These are phyloP conservation scores for Phalacrocorax pelagicus DNA, from an alignment of 2,113 vertebrate species.

Conservation along the genomic window DNA sequence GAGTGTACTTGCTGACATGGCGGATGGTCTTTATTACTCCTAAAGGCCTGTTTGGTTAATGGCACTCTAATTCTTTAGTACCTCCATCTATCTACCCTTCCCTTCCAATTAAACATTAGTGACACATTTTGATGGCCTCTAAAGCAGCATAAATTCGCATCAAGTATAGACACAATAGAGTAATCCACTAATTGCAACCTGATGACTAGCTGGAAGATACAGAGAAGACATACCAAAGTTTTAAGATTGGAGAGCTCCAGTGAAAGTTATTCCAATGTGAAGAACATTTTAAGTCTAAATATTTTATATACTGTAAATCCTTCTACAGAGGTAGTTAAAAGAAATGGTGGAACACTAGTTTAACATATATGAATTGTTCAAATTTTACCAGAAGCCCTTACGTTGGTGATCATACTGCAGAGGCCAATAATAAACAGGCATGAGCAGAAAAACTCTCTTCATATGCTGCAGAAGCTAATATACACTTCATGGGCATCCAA, in stretches of 20 bases:
- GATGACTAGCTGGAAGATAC: neutral
- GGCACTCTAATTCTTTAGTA: conserved; percentile 70
- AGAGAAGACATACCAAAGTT: neutral
- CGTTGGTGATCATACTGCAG: neutral
- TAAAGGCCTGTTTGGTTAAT: conserved; percentile 72
- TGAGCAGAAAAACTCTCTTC: neutral
- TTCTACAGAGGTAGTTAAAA: neutral
- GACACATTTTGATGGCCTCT: conserved; percentile 73
- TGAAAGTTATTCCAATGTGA: neutral
- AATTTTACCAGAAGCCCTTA: neutral
- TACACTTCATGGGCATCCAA: neutral
- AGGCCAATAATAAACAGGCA: neutral
- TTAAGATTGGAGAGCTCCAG: neutral
- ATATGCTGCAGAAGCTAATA: neutral
- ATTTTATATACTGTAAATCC: neutral
- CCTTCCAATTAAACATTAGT: conserved; percentile 72
- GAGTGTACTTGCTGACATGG: conserved; percentile 36
- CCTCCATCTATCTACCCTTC: conserved; percentile 65
- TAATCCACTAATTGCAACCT: conserved; percentile 42
- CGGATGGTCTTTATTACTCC: conserved; percentile 75
- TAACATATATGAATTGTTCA: neutral
- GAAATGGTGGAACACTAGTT: neutral
- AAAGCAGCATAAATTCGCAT: conserved; percentile 69
- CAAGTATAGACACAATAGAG: conserved; percentile 45
- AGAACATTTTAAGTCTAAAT: neutral